Evolutionary conservation across 2,888 invertebrate genomes (phyloP).

Genomic region (Drosophila niveifrons): DNA sequence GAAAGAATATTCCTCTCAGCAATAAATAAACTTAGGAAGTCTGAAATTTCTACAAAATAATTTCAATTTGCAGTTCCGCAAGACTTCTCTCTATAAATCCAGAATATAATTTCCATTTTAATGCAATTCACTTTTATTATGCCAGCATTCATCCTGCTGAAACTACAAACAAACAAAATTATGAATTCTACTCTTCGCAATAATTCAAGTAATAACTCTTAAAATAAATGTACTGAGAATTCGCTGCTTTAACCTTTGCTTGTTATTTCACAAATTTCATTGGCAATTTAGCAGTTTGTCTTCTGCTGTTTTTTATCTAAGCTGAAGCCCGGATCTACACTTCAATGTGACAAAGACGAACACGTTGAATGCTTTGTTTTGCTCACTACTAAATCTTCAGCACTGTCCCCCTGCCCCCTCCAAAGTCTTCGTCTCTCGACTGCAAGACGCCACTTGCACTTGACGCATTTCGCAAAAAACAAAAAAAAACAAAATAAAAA

Average conservation of each 20-base stretch:
- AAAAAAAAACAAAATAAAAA: constrained; percentile 2
- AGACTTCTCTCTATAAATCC: neutral
- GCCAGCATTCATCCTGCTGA: neutral
- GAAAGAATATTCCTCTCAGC: neutral
- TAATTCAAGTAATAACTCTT: neutral
- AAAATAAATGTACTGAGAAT: neutral
- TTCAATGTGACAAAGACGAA: constrained; percentile 39
- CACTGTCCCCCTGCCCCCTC: neutral
- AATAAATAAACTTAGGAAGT: neutral
- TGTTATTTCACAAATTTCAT: neutral
- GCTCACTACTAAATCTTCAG: neutral
- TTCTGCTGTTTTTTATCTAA: constrained; percentile 4
- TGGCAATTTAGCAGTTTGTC: neutral
- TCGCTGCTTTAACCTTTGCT: neutral
- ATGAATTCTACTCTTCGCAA: neutral
- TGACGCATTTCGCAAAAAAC: constrained; percentile 49
- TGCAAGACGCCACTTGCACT: constrained; percentile 42
- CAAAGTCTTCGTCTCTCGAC: neutral
- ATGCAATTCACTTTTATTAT: neutral
- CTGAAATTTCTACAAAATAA: neutral
- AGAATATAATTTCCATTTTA: neutral
- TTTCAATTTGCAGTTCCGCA: neutral
- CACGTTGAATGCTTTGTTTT: constrained; percentile 21
- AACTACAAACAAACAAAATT: neutral
- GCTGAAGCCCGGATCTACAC: constrained; percentile 46